phyloP scores from a whole-genome alignment of 2,797 vertebrate genomes.

The Rhinogobio ventralis region DNA sequence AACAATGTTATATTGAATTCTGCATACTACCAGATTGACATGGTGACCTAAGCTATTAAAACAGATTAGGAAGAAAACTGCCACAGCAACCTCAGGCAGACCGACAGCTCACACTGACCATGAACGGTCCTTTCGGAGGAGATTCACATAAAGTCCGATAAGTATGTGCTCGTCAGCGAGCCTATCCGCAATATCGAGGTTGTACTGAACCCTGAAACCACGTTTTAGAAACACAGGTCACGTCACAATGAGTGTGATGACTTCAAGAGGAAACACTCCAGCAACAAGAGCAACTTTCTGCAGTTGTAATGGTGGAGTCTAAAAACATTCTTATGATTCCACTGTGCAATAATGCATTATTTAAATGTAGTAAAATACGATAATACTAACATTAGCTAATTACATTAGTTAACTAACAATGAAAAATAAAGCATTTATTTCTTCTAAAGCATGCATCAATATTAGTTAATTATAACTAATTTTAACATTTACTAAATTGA shows the following conservation, averaged over 20 bases:
- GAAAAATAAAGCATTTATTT: not conserved
- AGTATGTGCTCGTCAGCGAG: constrained; percentile 98
- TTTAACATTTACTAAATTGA: not conserved
- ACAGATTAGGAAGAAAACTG: constrained; percentile 28
- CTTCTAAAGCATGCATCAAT: not conserved
- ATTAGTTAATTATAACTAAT: not conserved
- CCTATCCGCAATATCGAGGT: constrained; percentile 97
- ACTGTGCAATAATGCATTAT: not conserved
- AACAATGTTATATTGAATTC: not conserved
- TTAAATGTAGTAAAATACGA: not conserved
- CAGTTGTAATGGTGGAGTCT: constrained; percentile 38
- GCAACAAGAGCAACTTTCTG: not conserved
- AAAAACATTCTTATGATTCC: not conserved
- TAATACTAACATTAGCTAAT: too few relatives aligned
- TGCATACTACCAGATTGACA: constrained; percentile 23
- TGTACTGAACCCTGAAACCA: constrained; percentile 94
- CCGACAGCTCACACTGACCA: constrained; percentile 87
- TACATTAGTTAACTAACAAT: not conserved
- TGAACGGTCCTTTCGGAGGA: constrained; percentile 92
- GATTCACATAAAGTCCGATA: constrained; percentile 97
- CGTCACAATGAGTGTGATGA: constrained; percentile 28
- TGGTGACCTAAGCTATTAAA: constrained; percentile 33
- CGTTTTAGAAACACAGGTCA: constrained; percentile 75
- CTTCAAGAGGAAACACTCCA: not conserved
- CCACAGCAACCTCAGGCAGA: constrained; percentile 16